Base-by-base conservation (phyloP, 2,888 invertebrate genomes). In the Cheilosia impressa region DNA sequence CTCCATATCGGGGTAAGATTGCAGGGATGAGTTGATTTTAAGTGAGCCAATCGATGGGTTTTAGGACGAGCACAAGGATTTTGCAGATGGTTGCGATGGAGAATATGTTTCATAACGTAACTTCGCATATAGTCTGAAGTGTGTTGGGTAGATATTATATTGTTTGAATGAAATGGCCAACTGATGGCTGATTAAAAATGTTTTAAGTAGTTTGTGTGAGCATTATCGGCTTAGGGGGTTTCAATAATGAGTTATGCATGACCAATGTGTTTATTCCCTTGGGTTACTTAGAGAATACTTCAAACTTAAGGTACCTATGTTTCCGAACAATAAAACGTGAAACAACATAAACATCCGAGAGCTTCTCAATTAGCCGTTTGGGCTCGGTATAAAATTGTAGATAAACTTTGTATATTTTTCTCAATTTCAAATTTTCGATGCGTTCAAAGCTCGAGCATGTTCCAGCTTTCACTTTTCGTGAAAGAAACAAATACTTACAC, bases 11-110 rank as follows among this genome's bases (percentile, higher is more conserved):
- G 47, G 17, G n/a, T 73, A 73, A 60, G 31, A 58, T 75, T 50
- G 43, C 17, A 31, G 53, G 80, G 84, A 62, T 76, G 81, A 77
- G 80, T 68, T 76, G 76, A 75, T 69, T 85, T 85, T 77, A 81
- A 85, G 85, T 72, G 57, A 68, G 50, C 65, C 71, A 76, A 81
- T 75, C 69, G 66, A 80, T 80, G 68, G 66, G 9, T 47, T 41
- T 41, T 77, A 17, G n/a, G 34, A 19, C n/a, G 63, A 53, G 27
- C 38, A 47, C 27, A 68, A 73, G 57, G 68, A 79, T 75, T 4
- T 78, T 73, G 50, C 57, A 47, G 50, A 75, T 50, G 65, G 65
- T 38, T 45, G 15, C 41, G 63, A 27, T n/a, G 19, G 10, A 31
- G 63, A 76, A 66, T 58, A 50, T 66, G 45, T 15, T 60, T 38